Base-by-base conservation (phyloP, 2,888 invertebrate species). In the Dichetophora obliterata region DNA sequence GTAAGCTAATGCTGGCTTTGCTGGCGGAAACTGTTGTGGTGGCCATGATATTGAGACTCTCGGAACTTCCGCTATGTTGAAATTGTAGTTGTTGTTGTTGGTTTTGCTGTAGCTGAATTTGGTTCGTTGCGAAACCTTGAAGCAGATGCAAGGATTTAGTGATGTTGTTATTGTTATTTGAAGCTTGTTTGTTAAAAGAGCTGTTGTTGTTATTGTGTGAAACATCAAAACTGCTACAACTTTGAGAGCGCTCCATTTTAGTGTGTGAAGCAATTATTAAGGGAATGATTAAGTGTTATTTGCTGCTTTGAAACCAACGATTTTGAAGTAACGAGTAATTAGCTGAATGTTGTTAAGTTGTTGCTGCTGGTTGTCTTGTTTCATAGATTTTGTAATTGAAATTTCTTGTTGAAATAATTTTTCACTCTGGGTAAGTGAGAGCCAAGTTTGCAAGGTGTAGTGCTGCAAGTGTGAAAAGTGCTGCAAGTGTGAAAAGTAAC, bases 171-270 rank as follows among this genome's bases (percentile, higher is more conserved):
- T 70, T 73, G 52, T 65, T 77, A 63, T 59, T 66, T 31, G 31
- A 31, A 31, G 31, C 5, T 31, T 31, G 31, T 31, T 31, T 31
- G 5, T 31, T 31, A 5, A 4, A 4, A 5, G 31, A 3, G 68
- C 52, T 66, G 54, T 70, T 75, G 24, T 57, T 69, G 52, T 63
- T 68, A 14, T 27, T 50, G 24, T 61, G n/a, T 22, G 34, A 70
- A 16, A 16, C 27, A 11, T 61, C 71, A 24, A 74, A 71, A 6
- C 24, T 65, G 19, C 34, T 65, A 37, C 52, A 78, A 31, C 78
- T 78, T 54, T 78, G 74, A 48, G 76, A 78, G 22, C 78, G 76
- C 66, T 78, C 76, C 78, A 78, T 78, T 59, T 9, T 59, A 1
- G 37, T 65, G n/a, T 43, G 43, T 52, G 48, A n/a, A n/a, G 14